Percentiles rank a stretch among this genome's conserved stretches.
Conservation (phyloP, 2,888 invertebrate species). For the Amiota mariae region DNA sequence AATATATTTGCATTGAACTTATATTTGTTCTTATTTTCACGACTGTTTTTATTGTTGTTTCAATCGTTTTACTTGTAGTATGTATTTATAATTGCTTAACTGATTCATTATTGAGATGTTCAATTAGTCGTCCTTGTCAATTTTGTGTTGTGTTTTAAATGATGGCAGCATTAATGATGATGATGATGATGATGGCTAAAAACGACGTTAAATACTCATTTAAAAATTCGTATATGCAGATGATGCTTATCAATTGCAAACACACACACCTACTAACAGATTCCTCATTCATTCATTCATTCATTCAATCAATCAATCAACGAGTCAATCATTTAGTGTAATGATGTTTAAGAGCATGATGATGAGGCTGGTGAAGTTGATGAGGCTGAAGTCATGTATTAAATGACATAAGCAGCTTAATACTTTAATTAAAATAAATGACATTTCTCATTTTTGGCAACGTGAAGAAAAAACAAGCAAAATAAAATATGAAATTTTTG, state of each 20-base stretch:
- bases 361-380: background rate
- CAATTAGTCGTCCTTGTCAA: background rate
- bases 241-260: no score
- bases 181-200: background rate
- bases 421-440: slow-evolving; percentile 16
- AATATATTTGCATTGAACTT: slow-evolving; percentile 24
- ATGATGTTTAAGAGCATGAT: background rate
- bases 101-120: slow-evolving; percentile 7
- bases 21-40: slow-evolving; percentile 34
- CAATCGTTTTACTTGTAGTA: background rate
- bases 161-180: no score
- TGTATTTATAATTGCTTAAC: background rate
- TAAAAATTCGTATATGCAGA: background rate
- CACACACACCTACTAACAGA: background rate
- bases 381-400: slow-evolving; percentile 7
- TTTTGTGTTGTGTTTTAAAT: no score
- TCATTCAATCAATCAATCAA: background rate
- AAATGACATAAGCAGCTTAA: slow-evolving; percentile 2
- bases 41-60: background rate
- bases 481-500: background rate
- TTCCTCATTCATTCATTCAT: background rate
- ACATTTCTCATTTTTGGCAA: slow-evolving; percentile 6
- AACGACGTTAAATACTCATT: background rate
- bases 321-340: background rate
- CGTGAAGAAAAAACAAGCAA: background rate